Conservation (phyloP, 1,140 invertebrate genomes). For the Phymastichus coffea region DNA sequence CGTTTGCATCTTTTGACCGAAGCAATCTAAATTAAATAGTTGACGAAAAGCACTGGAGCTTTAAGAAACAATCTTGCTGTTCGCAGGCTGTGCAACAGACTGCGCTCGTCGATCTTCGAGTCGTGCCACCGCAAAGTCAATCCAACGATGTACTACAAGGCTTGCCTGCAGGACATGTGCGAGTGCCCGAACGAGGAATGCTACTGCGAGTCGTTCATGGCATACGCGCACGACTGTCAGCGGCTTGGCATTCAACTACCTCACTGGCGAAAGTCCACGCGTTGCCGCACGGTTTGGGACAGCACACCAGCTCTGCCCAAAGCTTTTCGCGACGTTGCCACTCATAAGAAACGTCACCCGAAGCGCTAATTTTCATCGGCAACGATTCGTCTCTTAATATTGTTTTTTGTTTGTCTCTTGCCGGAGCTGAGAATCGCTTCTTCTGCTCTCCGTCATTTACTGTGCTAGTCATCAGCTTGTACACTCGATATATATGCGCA, state of each 20-base stretch:
- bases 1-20: too few relatives aligned
- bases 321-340: too few relatives aligned
- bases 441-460: too few relatives aligned
- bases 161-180: constrained; percentile 87
- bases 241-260: constrained; percentile 69
- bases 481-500: constrained; percentile 32
- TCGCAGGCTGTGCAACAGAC: constrained; percentile 46
- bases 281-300: constrained; percentile 56
- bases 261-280: constrained; percentile 66
- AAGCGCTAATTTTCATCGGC: too few relatives aligned
- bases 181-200: constrained; percentile 80
- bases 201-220: constrained; percentile 86
- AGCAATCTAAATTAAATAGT: too few relatives aligned
- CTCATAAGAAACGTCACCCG: too few relatives aligned
- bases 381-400: too few relatives aligned
- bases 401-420: too few relatives aligned
- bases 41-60: too few relatives aligned
- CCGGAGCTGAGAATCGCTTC: too few relatives aligned
- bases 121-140: constrained; percentile 74
- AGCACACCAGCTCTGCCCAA: too few relatives aligned
- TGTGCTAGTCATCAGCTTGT: constrained; percentile 43
- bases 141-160: constrained; percentile 76
- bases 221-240: constrained; percentile 83
- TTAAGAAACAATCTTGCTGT: too few relatives aligned
- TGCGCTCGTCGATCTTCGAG: constrained; percentile 47